phyloP scores from a whole-genome alignment of 1,140 invertebrate species.

The Ptiloglossa arizonensis region DNA sequence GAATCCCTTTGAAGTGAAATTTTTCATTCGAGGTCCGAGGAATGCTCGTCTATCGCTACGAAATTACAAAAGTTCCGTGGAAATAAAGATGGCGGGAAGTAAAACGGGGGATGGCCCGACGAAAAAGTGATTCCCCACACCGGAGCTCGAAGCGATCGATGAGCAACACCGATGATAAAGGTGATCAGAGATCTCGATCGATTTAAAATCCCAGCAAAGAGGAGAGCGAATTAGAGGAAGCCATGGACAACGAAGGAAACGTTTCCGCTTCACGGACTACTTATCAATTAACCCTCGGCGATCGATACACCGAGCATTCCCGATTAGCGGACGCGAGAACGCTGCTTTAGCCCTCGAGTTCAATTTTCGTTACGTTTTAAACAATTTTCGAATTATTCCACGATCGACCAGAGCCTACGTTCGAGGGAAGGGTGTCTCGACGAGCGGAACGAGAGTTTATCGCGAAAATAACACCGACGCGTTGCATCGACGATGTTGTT shows the following conservation, averaged over 20 bases:
- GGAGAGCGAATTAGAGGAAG: neutral
- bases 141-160: neutral
- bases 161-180: neutral
- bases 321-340: neutral
- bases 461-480: no score
- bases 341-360: no score
- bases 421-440: no score
- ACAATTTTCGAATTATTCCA: no score
- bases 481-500: no score
- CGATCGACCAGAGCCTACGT: no score
- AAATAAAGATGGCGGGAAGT: neutral
- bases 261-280: neutral
- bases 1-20: neutral
- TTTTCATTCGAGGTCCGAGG: neutral
- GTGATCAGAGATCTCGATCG: neutral
- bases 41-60: neutral
- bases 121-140: neutral
- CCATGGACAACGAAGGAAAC: neutral
- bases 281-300: slow-evolving; percentile 8
- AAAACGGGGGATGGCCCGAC: no score
- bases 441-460: no score
- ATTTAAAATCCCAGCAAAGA: neutral
- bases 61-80: slow-evolving; percentile 3
- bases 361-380: no score
- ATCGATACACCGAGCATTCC: slow-evolving; percentile 19